Base-by-base conservation (phyloP, 1,140 invertebrate genomes). In the Melitaea cinxia region DNA sequence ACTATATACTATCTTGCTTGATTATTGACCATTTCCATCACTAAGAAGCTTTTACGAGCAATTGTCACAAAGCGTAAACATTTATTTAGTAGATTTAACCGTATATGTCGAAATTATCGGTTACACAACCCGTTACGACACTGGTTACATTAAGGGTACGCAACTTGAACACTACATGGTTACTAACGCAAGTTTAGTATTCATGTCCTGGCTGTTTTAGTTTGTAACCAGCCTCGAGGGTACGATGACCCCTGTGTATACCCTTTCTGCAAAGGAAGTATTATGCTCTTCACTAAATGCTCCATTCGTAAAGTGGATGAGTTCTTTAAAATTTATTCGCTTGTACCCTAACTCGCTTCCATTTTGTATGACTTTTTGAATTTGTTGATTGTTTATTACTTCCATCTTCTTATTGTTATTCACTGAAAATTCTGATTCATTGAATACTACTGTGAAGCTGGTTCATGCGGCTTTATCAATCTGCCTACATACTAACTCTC, bases 131-230 rank as follows among this genome's bases (percentile, higher is more conserved):
- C 42, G 17, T 54, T 35, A 56, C 35, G 19, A 10, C 42, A 55
- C 33, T 24, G 19, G 54, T 56, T 56, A 56, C 54, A 19, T 56
- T 28, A 37, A 24, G 26, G 26, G 54, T 39, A 56, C 35, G 54
- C 54, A 56, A 56, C 26, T 37, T 21, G 5, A 19, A 42, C 54
- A 23, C 28, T 3, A 4, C 33, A n/a, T 39, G 54, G 19, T 56
- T 56, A 56, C 33, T 26, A 56, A 56, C n/a, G 17, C 24, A 10
- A 4, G 23, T n/a, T 56, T 56, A 39, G 54, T 56, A 56, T 24
- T n/a, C 54, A 56, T 17, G 54, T 56, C 17, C 26, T 37, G 6
- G n/a, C 35, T 35, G 6, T 35, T 30, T 42, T 15, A 42, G 12
- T 21, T 37, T 37, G 42, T 55, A 35, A 33, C 17, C 37, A 33